phyloP scores from a whole-genome alignment of 2,888 invertebrate genomes.

The Myopa tessellatipennis region DNA sequence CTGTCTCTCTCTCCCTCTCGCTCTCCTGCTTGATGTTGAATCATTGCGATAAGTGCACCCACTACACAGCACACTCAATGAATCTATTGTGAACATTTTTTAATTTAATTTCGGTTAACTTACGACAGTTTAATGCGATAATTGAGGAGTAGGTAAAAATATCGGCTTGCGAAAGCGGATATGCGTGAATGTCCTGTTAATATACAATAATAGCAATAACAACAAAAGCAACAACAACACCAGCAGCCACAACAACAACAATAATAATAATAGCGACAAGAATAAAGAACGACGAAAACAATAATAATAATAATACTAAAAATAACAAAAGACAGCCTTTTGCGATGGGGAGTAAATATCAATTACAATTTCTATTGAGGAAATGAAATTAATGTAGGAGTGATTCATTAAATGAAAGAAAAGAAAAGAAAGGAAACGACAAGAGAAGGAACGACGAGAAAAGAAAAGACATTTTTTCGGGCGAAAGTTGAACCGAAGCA shows the following conservation, averaged over 20 bases:
- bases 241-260: not conserved
- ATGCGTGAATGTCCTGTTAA: slow-evolving; percentile 19
- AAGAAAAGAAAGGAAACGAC: not conserved
- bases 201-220: not conserved
- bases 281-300: not conserved
- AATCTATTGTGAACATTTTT: slow-evolving; percentile 53
- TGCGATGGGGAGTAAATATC: slow-evolving; percentile 43
- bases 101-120: slow-evolving; percentile 47
- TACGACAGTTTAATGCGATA: slow-evolving; percentile 52
- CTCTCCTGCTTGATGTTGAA: not conserved
- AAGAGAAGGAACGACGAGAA: not conserved
- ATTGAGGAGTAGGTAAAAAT: slow-evolving; percentile 32
- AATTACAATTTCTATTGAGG: slow-evolving; percentile 48
- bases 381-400: slow-evolving; percentile 33
- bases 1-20: no score
- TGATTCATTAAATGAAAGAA: slow-evolving; percentile 10
- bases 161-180: slow-evolving; percentile 12
- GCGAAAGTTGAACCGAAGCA: no score
- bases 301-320: slow-evolving; percentile 1
- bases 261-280: not conserved
- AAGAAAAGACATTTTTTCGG: not conserved
- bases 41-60: slow-evolving; percentile 37
- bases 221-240: slow-evolving; percentile 1
- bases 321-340: not conserved
- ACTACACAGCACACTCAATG: slow-evolving; percentile 51